A percentile compares a stretch with the other conserved stretches of the same genome.
phyloP scores from a whole-genome alignment of 2,888 invertebrate genomes.

The Amaurobius ferox region DNA sequence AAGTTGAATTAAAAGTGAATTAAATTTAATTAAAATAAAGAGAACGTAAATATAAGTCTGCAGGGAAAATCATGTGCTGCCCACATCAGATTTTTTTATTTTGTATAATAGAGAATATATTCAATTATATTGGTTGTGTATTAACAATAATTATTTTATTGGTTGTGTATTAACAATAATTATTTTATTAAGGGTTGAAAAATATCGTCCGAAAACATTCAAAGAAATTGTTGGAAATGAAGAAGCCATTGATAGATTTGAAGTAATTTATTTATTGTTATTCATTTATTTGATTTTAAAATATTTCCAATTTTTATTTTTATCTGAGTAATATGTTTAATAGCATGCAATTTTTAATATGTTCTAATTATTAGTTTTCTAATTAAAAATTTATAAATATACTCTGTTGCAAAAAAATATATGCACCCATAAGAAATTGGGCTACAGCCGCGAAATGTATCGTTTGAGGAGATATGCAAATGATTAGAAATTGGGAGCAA shows the following conservation, averaged over 20 bases:
- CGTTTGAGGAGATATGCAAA: too few species aligned
- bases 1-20: background rate
- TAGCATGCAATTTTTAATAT: too few species aligned
- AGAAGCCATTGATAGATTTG: conserved; percentile 91
- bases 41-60: too few species aligned
- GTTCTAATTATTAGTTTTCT: too few species aligned
- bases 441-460: too few species aligned
- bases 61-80: background rate
- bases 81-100: background rate
- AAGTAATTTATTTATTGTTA: conserved; percentile 76
- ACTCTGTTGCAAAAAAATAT: too few species aligned
- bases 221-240: conserved; percentile 96
- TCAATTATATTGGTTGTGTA: background rate
- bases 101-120: too few species aligned
- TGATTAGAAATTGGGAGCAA: too few species aligned
- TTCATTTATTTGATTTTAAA: background rate
- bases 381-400: too few species aligned
- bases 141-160: background rate
- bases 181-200: conserved; percentile 89
- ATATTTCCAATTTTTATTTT: too few species aligned
- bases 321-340: too few species aligned
- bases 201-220: conserved; percentile 93
- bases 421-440: too few species aligned
- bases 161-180: background rate
- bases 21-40: background rate